Percentiles rank a stretch among this genome's conserved stretches.
These are phyloP conservation scores for Aradus depressus DNA, from an alignment of 2,888 invertebrate species.

Conservation along the genomic window DNA sequence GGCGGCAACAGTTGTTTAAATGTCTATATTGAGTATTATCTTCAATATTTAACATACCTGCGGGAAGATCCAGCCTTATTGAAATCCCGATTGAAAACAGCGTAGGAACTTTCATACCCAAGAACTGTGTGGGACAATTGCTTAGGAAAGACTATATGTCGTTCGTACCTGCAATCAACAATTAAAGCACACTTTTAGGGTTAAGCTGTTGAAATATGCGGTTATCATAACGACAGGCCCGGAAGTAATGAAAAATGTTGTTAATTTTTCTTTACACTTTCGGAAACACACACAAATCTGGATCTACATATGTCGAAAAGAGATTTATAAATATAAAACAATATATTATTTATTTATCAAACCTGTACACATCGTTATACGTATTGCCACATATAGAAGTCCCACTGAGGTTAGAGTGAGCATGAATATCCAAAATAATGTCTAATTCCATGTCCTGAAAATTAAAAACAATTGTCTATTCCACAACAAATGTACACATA, in stretches of 20 bases:
- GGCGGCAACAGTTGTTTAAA: too few species aligned
- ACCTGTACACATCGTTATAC: conserved; percentile 84
- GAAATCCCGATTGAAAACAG: conserved; percentile 86
- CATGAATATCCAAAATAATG: conserved; percentile 90
- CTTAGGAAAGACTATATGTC: conserved; percentile 91
- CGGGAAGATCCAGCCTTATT: conserved; percentile 78
- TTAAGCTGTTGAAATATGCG: too few species aligned
- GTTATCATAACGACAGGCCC: too few species aligned
- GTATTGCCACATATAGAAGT: conserved; percentile 92
- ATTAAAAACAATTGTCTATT: conserved; percentile 19
- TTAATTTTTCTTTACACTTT: neutral
- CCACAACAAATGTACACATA: neutral
- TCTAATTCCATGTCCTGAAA: conserved; percentile 62
- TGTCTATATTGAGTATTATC: too few species aligned
- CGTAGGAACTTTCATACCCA: conserved; percentile 74
- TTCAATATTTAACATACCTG: too few species aligned
- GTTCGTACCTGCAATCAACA: conserved; percentile 57
- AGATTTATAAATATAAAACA: neutral
- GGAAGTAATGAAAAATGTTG: neutral
- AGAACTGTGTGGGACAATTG: conserved; percentile 75
- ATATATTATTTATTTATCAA: conserved; percentile 26
- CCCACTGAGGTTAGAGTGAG: conserved; percentile 82
- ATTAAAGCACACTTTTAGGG: too few species aligned
- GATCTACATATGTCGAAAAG: neutral
- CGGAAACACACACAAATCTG: neutral